Conservation (phyloP, 2,888 invertebrate species). For the Empis livida region DNA sequence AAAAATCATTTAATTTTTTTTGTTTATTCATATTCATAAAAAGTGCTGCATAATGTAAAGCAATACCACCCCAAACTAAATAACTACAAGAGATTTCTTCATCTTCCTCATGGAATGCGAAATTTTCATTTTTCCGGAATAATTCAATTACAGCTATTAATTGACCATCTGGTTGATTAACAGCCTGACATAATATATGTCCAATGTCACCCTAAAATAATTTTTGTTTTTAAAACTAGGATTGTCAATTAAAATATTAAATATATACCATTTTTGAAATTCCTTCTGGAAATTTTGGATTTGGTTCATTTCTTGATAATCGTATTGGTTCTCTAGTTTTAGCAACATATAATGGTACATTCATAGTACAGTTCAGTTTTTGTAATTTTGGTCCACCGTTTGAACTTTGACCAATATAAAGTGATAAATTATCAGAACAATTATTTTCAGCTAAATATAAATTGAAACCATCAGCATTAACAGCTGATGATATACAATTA, state of each 20-base stretch:
- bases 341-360: constrained; percentile 32
- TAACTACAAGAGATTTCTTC: constrained; percentile 54
- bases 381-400: constrained; percentile 26
- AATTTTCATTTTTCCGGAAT: constrained; percentile 41
- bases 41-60: constrained; percentile 54
- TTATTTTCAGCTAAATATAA: constrained; percentile 42
- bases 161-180: constrained; percentile 48
- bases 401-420: constrained; percentile 30
- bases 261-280: constrained; percentile 28
- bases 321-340: constrained; percentile 37
- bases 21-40: constrained; percentile 57
- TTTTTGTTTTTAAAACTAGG: not conserved
- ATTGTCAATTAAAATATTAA: not conserved
- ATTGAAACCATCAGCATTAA: constrained; percentile 53
- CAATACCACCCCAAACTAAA: constrained; percentile 56
- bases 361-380: constrained; percentile 14
- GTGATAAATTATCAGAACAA: constrained; percentile 29
- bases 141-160: constrained; percentile 55
- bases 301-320: constrained; percentile 34
- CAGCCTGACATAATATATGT: constrained; percentile 47
- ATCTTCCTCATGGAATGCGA: constrained; percentile 50
- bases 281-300: constrained; percentile 41
- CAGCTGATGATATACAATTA: constrained; percentile 48
- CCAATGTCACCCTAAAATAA: constrained; percentile 30
- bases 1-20: constrained; percentile 59